These are phyloP conservation scores for Ridgeia piscesae DNA, from an alignment of 1,140 invertebrate genomes.

Conservation along the genomic window DNA sequence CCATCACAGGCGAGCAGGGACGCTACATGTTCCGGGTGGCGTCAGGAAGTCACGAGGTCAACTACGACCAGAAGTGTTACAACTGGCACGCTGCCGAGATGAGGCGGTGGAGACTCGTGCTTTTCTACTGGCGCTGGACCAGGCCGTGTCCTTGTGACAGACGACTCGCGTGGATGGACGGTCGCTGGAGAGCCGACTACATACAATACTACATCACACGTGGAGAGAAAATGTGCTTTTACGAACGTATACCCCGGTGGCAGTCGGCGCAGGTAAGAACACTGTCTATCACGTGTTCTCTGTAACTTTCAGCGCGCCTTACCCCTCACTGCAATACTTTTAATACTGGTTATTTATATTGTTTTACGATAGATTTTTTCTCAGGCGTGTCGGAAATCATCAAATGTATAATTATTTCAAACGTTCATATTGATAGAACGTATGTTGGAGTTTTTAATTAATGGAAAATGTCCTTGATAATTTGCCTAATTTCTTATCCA, in stretches of 20 bases:
- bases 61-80: background rate
- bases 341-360: background rate
- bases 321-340: background rate
- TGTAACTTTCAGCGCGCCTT: background rate
- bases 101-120: background rate
- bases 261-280: background rate
- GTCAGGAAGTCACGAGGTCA: background rate
- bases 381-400: background rate
- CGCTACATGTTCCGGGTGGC: background rate
- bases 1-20: background rate
- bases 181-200: background rate
- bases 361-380: background rate
- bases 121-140: background rate
- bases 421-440: too few species aligned
- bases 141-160: background rate
- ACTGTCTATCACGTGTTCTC: background rate
- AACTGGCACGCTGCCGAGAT: background rate
- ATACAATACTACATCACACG: background rate
- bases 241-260: background rate
- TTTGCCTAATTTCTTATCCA: too few species aligned
- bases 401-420: too few species aligned
- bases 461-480: too few species aligned
- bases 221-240: background rate
- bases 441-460: too few species aligned
- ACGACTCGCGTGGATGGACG: background rate